A percentile compares a stretch with the other conserved stretches of the same genome.
Evolutionary conservation across 2,113 vertebrate species (phyloP).

Genomic region (Typhlomys cinereus): DNA sequence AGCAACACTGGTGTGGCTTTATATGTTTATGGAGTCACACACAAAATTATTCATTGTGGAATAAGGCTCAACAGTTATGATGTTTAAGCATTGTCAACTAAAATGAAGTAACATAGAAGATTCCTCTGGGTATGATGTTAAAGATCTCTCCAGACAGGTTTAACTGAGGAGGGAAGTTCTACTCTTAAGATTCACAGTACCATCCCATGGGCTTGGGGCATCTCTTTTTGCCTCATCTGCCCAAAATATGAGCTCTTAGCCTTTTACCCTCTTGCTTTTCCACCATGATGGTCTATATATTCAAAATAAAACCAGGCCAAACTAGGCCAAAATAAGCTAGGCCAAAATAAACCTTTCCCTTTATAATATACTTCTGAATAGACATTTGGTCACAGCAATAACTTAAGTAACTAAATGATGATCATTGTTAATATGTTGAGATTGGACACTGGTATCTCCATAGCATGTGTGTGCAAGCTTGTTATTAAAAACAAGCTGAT

Average conservation of each 20-base stretch:
- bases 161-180: neutral
- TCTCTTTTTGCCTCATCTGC: neutral
- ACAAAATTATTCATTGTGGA: neutral
- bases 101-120: neutral
- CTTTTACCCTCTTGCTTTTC: neutral
- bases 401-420: neutral
- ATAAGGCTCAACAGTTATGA: neutral
- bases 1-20: conserved; percentile 37
- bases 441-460: neutral
- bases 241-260: neutral
- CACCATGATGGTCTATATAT: neutral
- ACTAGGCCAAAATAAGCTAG: neutral
- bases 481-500: too few relatives aligned
- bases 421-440: neutral
- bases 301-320: too few relatives aligned
- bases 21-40: neutral
- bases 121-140: neutral
- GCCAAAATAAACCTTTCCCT: neutral
- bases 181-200: neutral
- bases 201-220: neutral
- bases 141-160: neutral
- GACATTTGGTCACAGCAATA: neutral
- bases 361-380: too few relatives aligned
- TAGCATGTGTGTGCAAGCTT: neutral
- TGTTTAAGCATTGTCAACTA: neutral